Evolutionary conservation across 2,797 vertebrate species (phyloP).

Genomic region (Eutrigla gurnardus): DNA sequence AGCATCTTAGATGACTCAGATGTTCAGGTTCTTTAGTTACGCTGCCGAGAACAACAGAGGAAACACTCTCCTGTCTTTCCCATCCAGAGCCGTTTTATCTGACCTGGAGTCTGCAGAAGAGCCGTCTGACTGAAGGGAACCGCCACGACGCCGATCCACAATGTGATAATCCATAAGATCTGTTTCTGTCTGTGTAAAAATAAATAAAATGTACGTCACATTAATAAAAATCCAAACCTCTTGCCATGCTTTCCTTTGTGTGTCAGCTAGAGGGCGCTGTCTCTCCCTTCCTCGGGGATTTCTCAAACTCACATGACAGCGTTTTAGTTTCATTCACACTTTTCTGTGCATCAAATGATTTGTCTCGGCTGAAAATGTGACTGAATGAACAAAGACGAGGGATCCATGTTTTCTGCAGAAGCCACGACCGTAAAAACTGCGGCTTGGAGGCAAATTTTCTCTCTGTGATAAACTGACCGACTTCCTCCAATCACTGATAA

Average conservation of each 20-base stretch:
- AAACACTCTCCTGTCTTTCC: slow-evolving; percentile 2
- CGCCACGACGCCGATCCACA: neutral
- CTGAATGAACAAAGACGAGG: neutral
- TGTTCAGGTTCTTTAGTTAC: neutral
- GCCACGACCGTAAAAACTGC: neutral
- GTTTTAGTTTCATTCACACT: neutral
- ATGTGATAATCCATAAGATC: neutral
- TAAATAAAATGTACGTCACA: slow-evolving; percentile 45
- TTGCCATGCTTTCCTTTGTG: neutral
- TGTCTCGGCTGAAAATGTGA: neutral
- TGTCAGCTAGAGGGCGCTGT: slow-evolving; percentile 31
- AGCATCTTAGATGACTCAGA: neutral
- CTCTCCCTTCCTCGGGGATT: neutral
- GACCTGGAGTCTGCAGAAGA: slow-evolving; percentile 65
- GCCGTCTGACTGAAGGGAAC: slow-evolving; percentile 52
- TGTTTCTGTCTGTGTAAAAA: slow-evolving; percentile 45
- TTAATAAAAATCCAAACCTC: neutral
- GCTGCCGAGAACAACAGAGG: neutral
- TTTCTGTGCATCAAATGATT: neutral
- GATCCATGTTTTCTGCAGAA: neutral
- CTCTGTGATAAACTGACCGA: slow-evolving; percentile 19
- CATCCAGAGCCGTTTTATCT: slow-evolving; percentile 61
- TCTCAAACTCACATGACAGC: neutral
- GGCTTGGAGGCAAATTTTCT: neutral
- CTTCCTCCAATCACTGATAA: slow-evolving; percentile 49